Evolutionary conservation across 2,888 invertebrate genomes (phyloP).

Genomic region (Drosophila rubida): DNA sequence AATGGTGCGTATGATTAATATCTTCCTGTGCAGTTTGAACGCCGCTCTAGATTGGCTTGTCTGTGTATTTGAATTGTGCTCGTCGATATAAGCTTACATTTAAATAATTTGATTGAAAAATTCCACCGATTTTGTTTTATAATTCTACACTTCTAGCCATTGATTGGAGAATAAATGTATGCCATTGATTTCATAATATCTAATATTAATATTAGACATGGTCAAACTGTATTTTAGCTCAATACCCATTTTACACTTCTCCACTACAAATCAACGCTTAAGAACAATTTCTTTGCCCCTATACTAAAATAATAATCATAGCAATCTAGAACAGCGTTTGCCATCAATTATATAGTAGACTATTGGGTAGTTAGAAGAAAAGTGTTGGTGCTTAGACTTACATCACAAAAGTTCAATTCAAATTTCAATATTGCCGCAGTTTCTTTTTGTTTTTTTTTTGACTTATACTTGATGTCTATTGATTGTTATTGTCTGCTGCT

Average conservation of each 20-base stretch:
- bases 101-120: not conserved
- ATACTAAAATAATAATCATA: too few species aligned
- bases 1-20: conserved; percentile 74
- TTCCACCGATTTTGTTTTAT: too few species aligned
- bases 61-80: not conserved
- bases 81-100: not conserved
- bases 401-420: conserved; percentile 76
- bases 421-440: conserved; percentile 69
- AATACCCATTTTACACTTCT: not conserved
- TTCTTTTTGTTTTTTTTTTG: conserved; percentile 47
- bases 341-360: conserved; percentile 4
- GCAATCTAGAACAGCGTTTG: not conserved
- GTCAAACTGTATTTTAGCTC: not conserved
- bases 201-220: not conserved
- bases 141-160: not conserved
- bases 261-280: too few species aligned
- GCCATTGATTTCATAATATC: too few species aligned
- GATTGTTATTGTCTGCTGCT: conserved; percentile 8
- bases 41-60: not conserved
- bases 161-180: not conserved
- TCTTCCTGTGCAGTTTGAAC: conserved; percentile 5
- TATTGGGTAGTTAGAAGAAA: conserved; percentile 24
- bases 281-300: not conserved
- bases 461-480: conserved; percentile 30
- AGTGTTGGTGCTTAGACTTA: conserved; percentile 55